Evolutionary conservation across 1,140 invertebrate genomes (phyloP).

Genomic region (Tetranychus urticae): DNA sequence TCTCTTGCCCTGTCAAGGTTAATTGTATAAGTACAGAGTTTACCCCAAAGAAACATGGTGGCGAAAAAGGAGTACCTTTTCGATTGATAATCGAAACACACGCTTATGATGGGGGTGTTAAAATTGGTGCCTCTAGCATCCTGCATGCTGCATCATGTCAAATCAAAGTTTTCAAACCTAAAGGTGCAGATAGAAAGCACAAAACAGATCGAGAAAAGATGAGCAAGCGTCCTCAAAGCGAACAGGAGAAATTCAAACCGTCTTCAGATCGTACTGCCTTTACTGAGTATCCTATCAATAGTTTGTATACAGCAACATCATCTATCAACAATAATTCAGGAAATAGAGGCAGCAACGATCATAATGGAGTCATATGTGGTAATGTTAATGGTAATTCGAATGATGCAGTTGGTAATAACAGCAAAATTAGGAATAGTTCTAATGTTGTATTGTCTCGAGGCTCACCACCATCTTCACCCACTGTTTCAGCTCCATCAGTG

Average conservation of each 20-base stretch:
- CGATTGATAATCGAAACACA: constrained; percentile 52
- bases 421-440: background rate
- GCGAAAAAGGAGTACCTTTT: constrained; percentile 90
- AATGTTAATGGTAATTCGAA: too few relatives aligned
- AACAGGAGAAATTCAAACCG: constrained; percentile 78
- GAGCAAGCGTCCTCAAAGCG: constrained; percentile 49
- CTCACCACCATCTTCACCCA: background rate
- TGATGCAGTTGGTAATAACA: too few relatives aligned
- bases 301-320: constrained; percentile 3
- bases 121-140: constrained; percentile 18
- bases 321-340: too few relatives aligned
- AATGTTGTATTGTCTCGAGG: background rate
- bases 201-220: constrained; percentile 93
- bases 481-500: background rate
- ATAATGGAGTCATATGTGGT: background rate
- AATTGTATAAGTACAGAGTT: constrained; percentile 96
- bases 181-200: constrained; percentile 88
- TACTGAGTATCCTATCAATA: constrained; percentile 30
- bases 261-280: constrained; percentile 86
- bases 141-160: constrained; percentile 82
- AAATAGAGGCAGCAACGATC: too few relatives aligned
- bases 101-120: constrained; percentile 15
- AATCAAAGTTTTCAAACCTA: constrained; percentile 67
- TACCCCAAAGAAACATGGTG: constrained; percentile 89
- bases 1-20: constrained; percentile 26